These are phyloP conservation scores for Apis florea DNA, from an alignment of 1,140 invertebrate genomes.

Conservation along the genomic window DNA sequence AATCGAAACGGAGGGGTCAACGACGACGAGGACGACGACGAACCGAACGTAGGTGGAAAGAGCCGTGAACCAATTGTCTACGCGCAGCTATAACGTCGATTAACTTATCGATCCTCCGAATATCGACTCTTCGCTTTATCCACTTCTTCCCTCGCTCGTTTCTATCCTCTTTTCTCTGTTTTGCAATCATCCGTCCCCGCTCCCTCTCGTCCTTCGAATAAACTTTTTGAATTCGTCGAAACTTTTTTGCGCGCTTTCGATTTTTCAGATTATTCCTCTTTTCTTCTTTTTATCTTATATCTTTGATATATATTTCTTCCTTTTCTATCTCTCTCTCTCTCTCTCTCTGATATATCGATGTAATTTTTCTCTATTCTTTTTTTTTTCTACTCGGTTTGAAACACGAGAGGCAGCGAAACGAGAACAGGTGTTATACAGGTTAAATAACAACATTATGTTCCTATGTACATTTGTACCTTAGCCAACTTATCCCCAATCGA, in stretches of 20 bases:
- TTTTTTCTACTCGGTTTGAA: not conserved
- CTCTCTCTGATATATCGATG: not conserved
- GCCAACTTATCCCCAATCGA: slow-evolving; percentile 74
- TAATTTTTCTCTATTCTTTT: not conserved
- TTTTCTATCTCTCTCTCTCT: not conserved
- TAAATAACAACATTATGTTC: slow-evolving; percentile 77
- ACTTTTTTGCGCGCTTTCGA: not conserved
- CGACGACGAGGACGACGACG: not conserved
- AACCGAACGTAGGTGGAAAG: slow-evolving; percentile 7
- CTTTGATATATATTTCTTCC: not conserved
- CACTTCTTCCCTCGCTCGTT: not conserved
- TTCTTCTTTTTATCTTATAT: not conserved
- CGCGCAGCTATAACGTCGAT: slow-evolving; percentile 32
- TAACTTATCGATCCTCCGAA: slow-evolving; percentile 43
- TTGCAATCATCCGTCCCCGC: not conserved
- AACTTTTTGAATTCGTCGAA: not conserved
- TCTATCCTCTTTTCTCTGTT: slow-evolving; percentile 5
- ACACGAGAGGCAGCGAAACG: slow-evolving; percentile 29
- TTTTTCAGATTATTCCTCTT: not conserved
- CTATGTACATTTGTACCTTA: slow-evolving; percentile 81
- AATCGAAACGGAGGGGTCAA: slow-evolving; percentile 11
- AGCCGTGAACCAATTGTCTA: slow-evolving; percentile 62
- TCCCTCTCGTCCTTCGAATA: not conserved
- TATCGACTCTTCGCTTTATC: slow-evolving; percentile 39
- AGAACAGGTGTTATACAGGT: slow-evolving; percentile 61